phyloP scores from a whole-genome alignment of 1,140 invertebrate species.

The Caenorhabditis inopinata region DNA sequence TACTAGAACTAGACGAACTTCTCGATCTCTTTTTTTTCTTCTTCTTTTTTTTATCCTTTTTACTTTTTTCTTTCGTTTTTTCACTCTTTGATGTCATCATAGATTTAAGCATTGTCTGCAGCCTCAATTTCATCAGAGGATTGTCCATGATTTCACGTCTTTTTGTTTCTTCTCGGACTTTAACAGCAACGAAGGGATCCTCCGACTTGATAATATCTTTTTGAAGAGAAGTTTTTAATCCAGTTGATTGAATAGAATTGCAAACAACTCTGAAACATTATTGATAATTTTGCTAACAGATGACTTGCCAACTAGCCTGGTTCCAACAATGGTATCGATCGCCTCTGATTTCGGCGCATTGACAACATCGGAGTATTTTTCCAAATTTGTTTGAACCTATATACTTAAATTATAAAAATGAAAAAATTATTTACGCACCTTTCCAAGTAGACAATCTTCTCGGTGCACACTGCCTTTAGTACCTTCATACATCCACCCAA shows the following conservation, averaged over 20 bases:
- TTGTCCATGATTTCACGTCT: constrained; percentile 41
- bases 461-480: constrained; percentile 45
- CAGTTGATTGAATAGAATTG: background rate
- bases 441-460: constrained; percentile 47
- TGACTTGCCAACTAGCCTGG: background rate
- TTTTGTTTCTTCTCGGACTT: constrained; percentile 34
- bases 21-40: background rate
- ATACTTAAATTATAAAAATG: background rate
- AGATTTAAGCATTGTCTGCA: constrained; percentile 12
- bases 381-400: constrained; percentile 44
- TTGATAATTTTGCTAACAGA: background rate
- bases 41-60: background rate
- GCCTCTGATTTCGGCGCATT: constrained; percentile 31
- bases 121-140: constrained; percentile 33
- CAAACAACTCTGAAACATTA: background rate
- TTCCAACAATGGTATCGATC: constrained; percentile 7
- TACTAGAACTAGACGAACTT: background rate
- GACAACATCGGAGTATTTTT: constrained; percentile 46
- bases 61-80: constrained; percentile 2
- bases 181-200: constrained; percentile 44
- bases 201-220: constrained; percentile 38
- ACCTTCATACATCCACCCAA: constrained; percentile 51
- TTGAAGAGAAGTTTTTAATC: constrained; percentile 37
- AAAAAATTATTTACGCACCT: constrained; percentile 6
- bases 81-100: constrained; percentile 5